These are phyloP conservation scores for Aegotheles bennettii DNA, from an alignment of 2,113 vertebrate genomes.

Conservation along the genomic window DNA sequence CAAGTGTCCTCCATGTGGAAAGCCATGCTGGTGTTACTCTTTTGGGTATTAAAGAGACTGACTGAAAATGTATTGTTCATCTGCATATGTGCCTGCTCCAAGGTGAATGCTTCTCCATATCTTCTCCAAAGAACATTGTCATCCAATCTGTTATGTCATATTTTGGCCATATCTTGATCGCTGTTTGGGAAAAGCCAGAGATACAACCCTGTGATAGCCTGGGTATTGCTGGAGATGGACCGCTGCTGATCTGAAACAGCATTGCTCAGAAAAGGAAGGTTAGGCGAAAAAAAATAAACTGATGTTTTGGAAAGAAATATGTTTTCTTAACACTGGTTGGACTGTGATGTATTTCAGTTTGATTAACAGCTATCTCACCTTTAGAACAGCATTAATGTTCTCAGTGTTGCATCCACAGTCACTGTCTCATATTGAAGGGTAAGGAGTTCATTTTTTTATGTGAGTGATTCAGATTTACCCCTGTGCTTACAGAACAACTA, in stretches of 20 bases:
- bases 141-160: background rate
- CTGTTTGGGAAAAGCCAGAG: background rate
- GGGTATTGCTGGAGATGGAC: background rate
- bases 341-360: background rate
- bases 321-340: background rate
- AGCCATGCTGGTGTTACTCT: background rate
- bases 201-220: rapidly evolving
- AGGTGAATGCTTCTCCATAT: background rate
- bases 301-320: background rate
- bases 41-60: background rate
- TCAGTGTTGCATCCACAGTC: background rate
- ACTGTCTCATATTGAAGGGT: background rate
- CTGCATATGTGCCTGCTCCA: background rate
- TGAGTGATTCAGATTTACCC: background rate
- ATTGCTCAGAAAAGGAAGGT: background rate
- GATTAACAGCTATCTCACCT: background rate
- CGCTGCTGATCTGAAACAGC: background rate
- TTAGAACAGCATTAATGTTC: background rate
- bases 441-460: background rate
- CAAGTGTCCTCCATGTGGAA: background rate
- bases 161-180: rapidly evolving
- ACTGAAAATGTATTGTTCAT: background rate
- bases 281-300: background rate
- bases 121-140: background rate
- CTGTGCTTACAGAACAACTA: background rate